Percentiles rank a stretch among this genome's conserved stretches.
These are phyloP conservation scores for Lissonota sp. DNA, from an alignment of 2,888 invertebrate genomes.

Conservation along the genomic window DNA sequence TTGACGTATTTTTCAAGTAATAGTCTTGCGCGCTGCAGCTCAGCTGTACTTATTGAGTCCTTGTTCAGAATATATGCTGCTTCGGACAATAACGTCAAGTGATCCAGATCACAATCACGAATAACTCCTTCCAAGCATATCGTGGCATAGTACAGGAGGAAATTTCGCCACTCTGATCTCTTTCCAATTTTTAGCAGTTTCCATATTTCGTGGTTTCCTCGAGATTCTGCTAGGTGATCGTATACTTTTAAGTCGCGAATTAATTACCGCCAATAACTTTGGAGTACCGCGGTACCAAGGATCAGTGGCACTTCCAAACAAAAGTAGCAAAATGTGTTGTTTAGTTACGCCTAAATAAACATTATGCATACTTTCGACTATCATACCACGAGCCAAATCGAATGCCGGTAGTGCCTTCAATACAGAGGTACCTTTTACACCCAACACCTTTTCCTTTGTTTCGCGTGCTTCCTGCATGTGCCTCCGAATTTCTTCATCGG, in stretches of 20 bases:
- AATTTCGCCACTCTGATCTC: conserved; percentile 21
- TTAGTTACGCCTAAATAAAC: conserved; percentile 41
- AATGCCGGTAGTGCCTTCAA: conserved; percentile 15
- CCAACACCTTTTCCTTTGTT: conserved; percentile 2
- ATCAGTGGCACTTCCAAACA: background rate
- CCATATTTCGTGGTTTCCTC: conserved; percentile 20
- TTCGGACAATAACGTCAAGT: conserved; percentile 32
- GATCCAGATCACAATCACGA: conserved; percentile 17
- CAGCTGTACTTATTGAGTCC: conserved; percentile 11
- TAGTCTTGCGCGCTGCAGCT: conserved; percentile 10
- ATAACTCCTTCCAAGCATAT: conserved; percentile 30
- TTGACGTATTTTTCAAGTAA: background rate
- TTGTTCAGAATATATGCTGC: conserved; percentile 35
- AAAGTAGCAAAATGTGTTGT: conserved; percentile 28
- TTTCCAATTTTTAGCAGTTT: conserved; percentile 39
- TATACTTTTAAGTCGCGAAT: conserved; percentile 37
- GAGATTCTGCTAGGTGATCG: conserved; percentile 44
- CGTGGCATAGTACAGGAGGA: conserved; percentile 35
- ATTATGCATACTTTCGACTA: conserved; percentile 53
- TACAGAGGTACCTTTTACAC: conserved; percentile 4
- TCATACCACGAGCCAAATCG: conserved; percentile 14
- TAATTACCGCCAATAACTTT: conserved; percentile 15
- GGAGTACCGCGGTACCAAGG: conserved; percentile 25
- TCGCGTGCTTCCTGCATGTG: conserved; percentile 2
- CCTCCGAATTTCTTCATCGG: background rate